Percentiles rank a stretch among this genome's conserved stretches.
Evolutionary conservation across 2,797 vertebrate species (phyloP).

Genomic region (Leptodactylus fallax): DNA sequence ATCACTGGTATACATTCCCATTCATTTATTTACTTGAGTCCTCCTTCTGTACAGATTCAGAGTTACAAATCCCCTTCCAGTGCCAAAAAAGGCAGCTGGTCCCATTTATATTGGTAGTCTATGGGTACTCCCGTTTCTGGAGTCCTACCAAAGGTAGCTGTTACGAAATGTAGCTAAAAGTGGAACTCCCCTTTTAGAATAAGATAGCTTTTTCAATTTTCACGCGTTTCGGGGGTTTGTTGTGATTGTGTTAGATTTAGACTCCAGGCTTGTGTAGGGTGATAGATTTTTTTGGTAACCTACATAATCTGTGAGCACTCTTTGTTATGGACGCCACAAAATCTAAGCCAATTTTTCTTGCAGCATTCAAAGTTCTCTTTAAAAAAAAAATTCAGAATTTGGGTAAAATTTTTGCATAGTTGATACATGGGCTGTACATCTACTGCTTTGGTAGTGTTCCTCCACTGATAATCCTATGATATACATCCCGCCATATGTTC

Average conservation of each 20-base stretch:
- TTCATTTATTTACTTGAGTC: neutral
- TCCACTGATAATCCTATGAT: neutral
- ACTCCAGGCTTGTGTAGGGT: neutral
- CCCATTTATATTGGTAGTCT: neutral
- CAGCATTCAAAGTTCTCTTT: neutral
- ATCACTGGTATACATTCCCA: neutral
- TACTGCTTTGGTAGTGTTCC: neutral
- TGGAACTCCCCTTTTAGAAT: neutral
- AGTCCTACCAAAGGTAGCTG: neutral
- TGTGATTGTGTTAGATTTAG: neutral
- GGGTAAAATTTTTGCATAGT: neutral
- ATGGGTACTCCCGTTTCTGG: neutral
- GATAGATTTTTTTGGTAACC: neutral
- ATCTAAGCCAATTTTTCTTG: too few relatives aligned
- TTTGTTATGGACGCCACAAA: neutral
- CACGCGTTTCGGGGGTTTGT: neutral
- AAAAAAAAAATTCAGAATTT: neutral
- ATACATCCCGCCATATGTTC: too few relatives aligned
- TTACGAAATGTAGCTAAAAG: too few relatives aligned
- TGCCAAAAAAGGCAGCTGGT: neutral
- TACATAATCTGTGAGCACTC: neutral
- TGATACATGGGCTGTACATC: neutral
- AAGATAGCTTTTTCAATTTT: neutral
- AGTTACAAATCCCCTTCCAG: neutral
- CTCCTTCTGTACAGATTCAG: neutral